A percentile compares a stretch with the other conserved stretches of the same genome.
Conservation (phyloP, 2,797 vertebrate genomes). For the Pantherophis alleghaniensis region DNA sequence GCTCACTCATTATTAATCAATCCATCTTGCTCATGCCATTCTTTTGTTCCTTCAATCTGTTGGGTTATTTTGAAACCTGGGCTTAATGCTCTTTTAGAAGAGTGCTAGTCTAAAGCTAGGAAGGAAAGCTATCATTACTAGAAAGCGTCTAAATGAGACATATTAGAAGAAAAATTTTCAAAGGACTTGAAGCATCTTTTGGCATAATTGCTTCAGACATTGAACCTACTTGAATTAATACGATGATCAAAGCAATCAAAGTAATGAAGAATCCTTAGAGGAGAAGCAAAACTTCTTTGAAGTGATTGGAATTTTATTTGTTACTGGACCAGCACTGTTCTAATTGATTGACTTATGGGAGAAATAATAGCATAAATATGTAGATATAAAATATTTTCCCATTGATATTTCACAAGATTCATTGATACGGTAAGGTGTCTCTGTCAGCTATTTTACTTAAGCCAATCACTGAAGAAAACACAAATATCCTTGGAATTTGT, state of each 20-base stretch:
- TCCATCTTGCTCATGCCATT: not conserved
- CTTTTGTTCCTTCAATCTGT: not conserved
- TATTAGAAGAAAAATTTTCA: not conserved
- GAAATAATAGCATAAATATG: not conserved
- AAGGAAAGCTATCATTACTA: not conserved
- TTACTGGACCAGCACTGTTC: not conserved
- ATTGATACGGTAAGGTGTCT: not conserved
- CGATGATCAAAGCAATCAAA: not conserved
- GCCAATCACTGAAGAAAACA: not conserved
- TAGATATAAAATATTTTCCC: not conserved
- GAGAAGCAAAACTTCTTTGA: not conserved
- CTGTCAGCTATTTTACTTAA: not conserved
- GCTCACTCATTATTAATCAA: not conserved
- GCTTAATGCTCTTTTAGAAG: not conserved
- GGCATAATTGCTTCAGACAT: not conserved
- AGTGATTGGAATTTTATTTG: not conserved
- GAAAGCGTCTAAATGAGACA: not conserved
- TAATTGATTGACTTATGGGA: not conserved
- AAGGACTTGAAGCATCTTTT: not conserved
- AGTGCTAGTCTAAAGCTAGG: not conserved
- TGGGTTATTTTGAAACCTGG: not conserved
- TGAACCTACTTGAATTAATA: not conserved
- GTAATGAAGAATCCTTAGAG: not conserved
- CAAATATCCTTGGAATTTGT: not conserved
- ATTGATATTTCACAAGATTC: not conserved